phyloP scores from a whole-genome alignment of 2,113 vertebrate species.

The Zosterops pallidus region DNA sequence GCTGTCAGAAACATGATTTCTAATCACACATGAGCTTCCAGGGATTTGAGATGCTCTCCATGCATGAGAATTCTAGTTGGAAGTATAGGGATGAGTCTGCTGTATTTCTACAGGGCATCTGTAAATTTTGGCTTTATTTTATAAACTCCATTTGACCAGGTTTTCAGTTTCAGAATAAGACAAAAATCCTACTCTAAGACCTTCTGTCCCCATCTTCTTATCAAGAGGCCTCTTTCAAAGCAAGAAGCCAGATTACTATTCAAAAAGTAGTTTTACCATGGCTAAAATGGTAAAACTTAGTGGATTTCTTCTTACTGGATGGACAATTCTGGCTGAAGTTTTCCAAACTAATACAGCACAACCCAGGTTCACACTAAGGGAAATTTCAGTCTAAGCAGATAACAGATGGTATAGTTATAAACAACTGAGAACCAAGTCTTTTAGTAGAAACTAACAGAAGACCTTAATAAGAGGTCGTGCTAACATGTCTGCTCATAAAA shows the following conservation, averaged over 20 bases:
- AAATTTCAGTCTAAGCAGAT: slow-evolving; percentile 19
- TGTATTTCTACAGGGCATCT: neutral
- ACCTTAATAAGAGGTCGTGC: slow-evolving; percentile 36
- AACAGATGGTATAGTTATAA: slow-evolving; percentile 31
- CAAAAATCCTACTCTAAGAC: neutral
- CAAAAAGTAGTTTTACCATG: neutral
- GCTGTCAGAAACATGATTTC: neutral
- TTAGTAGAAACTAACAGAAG: slow-evolving; percentile 3
- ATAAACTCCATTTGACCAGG: neutral
- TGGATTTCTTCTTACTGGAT: neutral
- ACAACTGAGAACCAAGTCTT: neutral
- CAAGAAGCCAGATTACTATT: neutral
- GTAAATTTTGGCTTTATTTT: neutral
- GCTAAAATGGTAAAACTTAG: neutral
- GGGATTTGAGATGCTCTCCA: neutral
- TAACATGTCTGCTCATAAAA: slow-evolving; percentile 53
- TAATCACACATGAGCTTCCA: neutral
- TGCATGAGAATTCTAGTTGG: neutral
- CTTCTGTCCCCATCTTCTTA: neutral
- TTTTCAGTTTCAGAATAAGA: neutral
- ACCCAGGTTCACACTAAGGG: neutral
- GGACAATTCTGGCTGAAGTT: neutral
- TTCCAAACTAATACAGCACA: neutral
- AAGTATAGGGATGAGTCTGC: neutral
- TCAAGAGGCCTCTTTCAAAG: neutral